Evolutionary conservation across 2,888 invertebrate genomes (phyloP).

Genomic region (Parapristionchus giblindavisi): DNA sequence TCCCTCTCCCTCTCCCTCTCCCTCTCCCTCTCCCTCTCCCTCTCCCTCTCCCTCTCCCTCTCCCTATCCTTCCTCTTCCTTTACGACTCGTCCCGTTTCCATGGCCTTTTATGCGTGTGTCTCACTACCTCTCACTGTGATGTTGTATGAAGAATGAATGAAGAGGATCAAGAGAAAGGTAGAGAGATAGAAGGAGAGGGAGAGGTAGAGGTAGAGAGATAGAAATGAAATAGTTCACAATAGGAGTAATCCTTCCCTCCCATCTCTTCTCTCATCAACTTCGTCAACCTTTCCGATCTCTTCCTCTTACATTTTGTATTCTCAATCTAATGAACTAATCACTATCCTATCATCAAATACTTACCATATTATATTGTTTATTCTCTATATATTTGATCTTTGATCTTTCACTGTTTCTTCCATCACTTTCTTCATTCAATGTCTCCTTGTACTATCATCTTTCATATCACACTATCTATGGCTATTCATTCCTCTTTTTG

Average conservation of each 20-base stretch:
- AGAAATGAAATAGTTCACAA: neutral
- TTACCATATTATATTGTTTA: no score
- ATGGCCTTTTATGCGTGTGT: neutral
- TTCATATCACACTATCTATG: neutral
- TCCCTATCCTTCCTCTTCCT: neutral
- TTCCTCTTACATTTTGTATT: no score
- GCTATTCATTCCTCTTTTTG: neutral
- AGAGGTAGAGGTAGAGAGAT: neutral
- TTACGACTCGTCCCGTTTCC: conserved; percentile 1
- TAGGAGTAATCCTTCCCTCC: no score
- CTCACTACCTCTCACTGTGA: neutral
- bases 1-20: conserved; percentile 20
- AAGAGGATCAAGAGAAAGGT: neutral
- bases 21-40: neutral
- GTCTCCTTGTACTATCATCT: neutral
- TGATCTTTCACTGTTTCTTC: neutral
- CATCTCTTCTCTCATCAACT: neutral
- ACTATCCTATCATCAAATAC: no score
- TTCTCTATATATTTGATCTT: neutral
- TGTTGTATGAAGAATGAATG: neutral
- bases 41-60: neutral
- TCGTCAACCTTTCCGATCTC: neutral
- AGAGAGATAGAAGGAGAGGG: neutral
- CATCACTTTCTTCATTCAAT: neutral
- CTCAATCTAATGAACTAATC: no score